Base-by-base conservation (phyloP, 2,888 invertebrate species). In the Cheilosia impressa region DNA sequence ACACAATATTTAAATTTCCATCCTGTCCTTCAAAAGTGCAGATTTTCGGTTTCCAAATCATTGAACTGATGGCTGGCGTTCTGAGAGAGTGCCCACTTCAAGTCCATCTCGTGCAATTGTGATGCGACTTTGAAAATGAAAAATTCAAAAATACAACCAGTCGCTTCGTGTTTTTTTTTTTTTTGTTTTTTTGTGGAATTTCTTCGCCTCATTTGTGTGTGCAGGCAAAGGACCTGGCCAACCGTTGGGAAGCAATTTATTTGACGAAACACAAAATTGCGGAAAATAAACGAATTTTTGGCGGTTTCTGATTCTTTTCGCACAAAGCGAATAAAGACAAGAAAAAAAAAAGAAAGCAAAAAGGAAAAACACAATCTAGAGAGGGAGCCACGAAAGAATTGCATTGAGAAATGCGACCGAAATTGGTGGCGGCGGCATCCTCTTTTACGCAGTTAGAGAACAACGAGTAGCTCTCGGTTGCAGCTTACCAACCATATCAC, bases 21-120 rank as follows among this genome's bases (percentile, higher is more conserved):
- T 87, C 78, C 88, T 89, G 90, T 90, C 90, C 89, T 88, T 90
- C 90, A 91, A 90, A 91, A 90, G 91, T 90, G 89, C 90, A 90
- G 91, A 90, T 90, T 90, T 91, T 89, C 89, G 60, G 87, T 90
- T 91, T 91, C 90, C 90, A 89, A 90, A 90, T 90, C 91, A 91
- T 83, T 91, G 91, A 91, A 73, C 69, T 75, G 68, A 57, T 71
- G 78, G 45, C 17, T 71, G 50, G 13, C 45, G 47, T 34, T 52
- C 34, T 17, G n/a, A 38, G 24, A 24, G n/a, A 62, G 24, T 27
- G 45, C n/a, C 55, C 47, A 58, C 75, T 60, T 68, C 43, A 53
- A 38, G 31, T 52, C 60, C 50, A 24, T 13, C n/a, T 34, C 13
- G 57, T 24, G 58, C 78, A 57, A 63, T 81, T 63, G 41, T 63